Evolutionary conservation across 2,888 invertebrate species (phyloP).

Genomic region (Aleiodes leptofemur): DNA sequence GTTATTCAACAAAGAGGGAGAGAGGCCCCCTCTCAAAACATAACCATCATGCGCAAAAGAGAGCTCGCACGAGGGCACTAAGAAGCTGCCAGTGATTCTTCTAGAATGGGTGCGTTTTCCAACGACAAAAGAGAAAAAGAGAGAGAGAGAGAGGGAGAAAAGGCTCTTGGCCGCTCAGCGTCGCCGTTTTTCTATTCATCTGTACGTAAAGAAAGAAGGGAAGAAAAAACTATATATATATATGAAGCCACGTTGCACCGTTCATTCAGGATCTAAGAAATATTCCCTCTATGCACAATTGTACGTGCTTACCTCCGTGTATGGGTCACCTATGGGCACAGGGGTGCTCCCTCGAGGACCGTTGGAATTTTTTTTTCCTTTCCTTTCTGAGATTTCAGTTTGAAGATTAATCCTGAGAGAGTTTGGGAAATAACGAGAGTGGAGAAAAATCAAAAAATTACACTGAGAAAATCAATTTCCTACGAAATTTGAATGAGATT

Average conservation of each 20-base stretch:
- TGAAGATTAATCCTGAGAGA: background rate
- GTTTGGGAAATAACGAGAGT: too few species aligned
- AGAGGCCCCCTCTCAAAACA: conserved; percentile 7
- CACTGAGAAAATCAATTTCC: too few species aligned
- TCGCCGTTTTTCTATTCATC: conserved; percentile 20
- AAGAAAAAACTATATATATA: conserved; percentile 54
- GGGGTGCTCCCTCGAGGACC: conserved; percentile 49
- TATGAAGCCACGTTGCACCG: conserved; percentile 61
- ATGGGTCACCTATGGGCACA: conserved; percentile 48
- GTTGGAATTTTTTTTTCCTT: conserved; percentile 20
- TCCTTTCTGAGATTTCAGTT: background rate
- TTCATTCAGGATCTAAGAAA: conserved; percentile 67
- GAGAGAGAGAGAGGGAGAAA: conserved; percentile 6
- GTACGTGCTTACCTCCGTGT: conserved; percentile 27
- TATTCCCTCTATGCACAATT: conserved; percentile 51
- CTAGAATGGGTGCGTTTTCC: conserved; percentile 60
- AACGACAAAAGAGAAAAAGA: conserved; percentile 43
- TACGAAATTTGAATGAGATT: too few species aligned
- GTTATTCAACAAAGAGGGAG: conserved; percentile 27
- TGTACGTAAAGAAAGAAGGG: conserved; percentile 35
- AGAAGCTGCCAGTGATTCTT: conserved; percentile 70
- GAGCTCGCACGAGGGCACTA: conserved; percentile 51
- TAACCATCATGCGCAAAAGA: conserved; percentile 44
- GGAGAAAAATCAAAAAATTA: too few species aligned
- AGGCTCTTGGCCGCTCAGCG: conserved; percentile 12